A percentile compares a stretch with the other conserved stretches of the same genome.
Evolutionary conservation across 1,140 invertebrate species (phyloP).

Genomic region (Heliothis subflexa): DNA sequence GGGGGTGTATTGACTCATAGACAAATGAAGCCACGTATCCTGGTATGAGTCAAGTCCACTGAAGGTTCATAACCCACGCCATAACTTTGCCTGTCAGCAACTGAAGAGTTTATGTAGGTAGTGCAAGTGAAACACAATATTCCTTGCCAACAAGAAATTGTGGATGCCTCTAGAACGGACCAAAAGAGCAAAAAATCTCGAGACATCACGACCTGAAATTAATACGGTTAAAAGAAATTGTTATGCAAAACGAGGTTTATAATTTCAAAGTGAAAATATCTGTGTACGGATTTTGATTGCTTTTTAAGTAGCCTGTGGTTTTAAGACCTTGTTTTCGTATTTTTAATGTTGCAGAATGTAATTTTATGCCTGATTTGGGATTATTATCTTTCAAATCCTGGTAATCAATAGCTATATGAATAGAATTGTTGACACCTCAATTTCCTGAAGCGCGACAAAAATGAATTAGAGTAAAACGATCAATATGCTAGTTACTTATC

Average conservation of each 20-base stretch:
- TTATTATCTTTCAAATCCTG: neutral
- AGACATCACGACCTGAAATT: constrained; percentile 12
- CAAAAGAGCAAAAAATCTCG: constrained; percentile 14
- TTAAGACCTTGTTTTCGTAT: neutral
- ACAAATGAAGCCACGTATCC: constrained; percentile 43
- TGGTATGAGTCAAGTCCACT: constrained; percentile 45
- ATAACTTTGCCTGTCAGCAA: constrained; percentile 27
- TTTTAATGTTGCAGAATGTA: constrained; percentile 4
- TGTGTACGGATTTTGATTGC: constrained; percentile 40
- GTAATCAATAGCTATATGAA: no score
- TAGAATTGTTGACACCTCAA: no score
- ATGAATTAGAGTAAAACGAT: no score
- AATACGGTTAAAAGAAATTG: constrained; percentile 30
- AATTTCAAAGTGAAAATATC: constrained; percentile 35
- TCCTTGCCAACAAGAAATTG: constrained; percentile 27
- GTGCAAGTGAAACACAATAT: constrained; percentile 31
- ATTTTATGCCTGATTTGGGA: neutral
- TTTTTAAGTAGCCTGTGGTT: constrained; percentile 28
- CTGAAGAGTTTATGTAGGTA: constrained; percentile 44
- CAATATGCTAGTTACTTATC: no score
- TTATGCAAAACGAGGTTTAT: constrained; percentile 33
- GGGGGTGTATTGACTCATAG: constrained; percentile 47
- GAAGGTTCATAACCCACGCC: constrained; percentile 40
- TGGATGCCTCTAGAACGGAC: neutral
- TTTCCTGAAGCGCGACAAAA: no score